These are phyloP conservation scores for Melanostigma gelatinosum DNA, from an alignment of 2,113 vertebrate species.

Conservation along the genomic window DNA sequence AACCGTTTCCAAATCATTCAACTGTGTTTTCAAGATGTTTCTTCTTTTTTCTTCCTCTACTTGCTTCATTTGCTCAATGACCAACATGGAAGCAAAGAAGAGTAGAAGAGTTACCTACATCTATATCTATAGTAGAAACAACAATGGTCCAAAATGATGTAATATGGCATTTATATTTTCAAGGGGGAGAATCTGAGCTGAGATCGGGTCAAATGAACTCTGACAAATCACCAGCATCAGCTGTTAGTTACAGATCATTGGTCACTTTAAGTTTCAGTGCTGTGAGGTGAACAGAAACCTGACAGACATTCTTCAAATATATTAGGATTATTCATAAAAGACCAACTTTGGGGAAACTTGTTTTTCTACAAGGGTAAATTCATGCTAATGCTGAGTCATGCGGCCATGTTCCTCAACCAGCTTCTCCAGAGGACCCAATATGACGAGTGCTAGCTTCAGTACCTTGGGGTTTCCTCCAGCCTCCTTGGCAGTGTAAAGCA, in stretches of 20 bases:
- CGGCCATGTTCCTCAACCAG: neutral
- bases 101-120: no score
- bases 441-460: neutral
- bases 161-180: no score
- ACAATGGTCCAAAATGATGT: no score
- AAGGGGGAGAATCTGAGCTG: no score
- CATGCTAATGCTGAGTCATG: neutral
- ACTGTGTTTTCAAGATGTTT: no score
- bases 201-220: no score
- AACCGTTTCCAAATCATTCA: no score
- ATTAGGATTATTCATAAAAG: neutral
- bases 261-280: neutral
- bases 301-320: neutral
- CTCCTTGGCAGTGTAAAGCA: constrained; percentile 97
- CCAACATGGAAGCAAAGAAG: no score
- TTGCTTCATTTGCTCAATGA: no score
- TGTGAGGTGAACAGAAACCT: no score
- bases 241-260: neutral
- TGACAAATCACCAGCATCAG: neutral
- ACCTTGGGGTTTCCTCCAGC: constrained; percentile 98
- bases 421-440: neutral
- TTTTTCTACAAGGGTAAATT: neutral
- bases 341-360: neutral
- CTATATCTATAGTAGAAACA: no score
- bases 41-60: no score